These are phyloP conservation scores for Limanda limanda DNA, from an alignment of 2,113 vertebrate species.

Conservation along the genomic window DNA sequence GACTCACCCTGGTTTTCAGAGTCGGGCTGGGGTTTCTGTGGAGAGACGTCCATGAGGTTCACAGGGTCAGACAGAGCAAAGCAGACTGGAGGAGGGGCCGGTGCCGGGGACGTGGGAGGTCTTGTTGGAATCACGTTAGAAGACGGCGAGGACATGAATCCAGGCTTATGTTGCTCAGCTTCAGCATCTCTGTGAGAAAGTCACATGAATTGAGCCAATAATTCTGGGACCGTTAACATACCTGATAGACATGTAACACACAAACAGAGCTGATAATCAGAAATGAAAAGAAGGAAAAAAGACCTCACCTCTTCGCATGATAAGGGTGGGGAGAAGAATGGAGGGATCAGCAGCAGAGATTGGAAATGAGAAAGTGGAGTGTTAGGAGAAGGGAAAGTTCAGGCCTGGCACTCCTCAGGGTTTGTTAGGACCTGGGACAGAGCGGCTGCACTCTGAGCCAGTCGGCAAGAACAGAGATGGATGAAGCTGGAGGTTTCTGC, in stretches of 20 bases:
- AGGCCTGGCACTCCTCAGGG: constrained; percentile 65
- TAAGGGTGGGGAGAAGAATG: constrained; percentile 16
- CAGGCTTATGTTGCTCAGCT: constrained; percentile 24
- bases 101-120: constrained; percentile 21
- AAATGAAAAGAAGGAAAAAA: neutral
- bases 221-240: neutral
- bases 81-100: constrained; percentile 15
- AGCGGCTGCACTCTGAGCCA: constrained; percentile 64
- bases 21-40: constrained; percentile 35
- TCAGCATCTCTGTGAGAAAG: constrained; percentile 45
- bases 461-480: constrained; percentile 64
- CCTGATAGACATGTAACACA: neutral
- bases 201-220: neutral
- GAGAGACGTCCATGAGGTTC: constrained; percentile 15
- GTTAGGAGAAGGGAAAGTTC: constrained; percentile 46
- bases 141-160: constrained; percentile 17
- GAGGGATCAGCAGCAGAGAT: constrained; percentile 44
- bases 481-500: constrained; percentile 25
- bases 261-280: neutral
- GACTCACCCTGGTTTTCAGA: constrained; percentile 55
- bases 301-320: constrained; percentile 66
- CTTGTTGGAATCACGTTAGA: constrained; percentile 13
- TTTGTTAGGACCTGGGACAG: constrained; percentile 67
- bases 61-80: constrained; percentile 24
- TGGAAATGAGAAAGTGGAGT: constrained; percentile 44